Percentiles rank a stretch among this genome's conserved stretches.
phyloP scores from a whole-genome alignment of 2,113 vertebrate genomes.

The Alethe diademata region DNA sequence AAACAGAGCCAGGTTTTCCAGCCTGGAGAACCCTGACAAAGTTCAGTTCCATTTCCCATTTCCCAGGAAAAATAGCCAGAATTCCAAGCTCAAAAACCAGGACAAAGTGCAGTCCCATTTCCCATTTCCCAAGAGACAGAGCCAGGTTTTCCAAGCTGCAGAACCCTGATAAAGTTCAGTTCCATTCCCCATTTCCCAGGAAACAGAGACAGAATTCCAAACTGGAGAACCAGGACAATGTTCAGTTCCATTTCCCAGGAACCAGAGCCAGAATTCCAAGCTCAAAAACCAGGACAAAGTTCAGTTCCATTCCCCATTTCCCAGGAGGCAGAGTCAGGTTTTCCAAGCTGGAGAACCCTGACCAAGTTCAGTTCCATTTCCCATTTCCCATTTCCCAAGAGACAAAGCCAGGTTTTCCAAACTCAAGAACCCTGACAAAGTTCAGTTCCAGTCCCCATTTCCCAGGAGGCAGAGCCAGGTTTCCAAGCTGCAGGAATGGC shows the following conservation, averaged over 20 bases:
- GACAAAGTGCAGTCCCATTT: neutral
- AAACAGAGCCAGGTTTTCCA: neutral
- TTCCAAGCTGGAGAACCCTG: neutral
- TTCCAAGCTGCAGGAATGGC: neutral
- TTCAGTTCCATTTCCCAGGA: neutral
- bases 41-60: neutral
- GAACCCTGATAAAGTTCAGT: neutral
- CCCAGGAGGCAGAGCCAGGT: neutral
- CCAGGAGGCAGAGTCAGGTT: neutral
- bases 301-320: neutral
- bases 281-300: rapidly evolving
- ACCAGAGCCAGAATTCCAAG: rapidly evolving
- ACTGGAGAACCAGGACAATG: rapidly evolving
- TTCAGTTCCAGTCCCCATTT: neutral
- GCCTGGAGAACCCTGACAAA: neutral
- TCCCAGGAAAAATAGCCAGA: neutral
- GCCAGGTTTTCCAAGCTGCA: neutral
- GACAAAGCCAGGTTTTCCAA: rapidly evolving
- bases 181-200: neutral
- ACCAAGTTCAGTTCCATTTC: neutral
- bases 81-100: no score
- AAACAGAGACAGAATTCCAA: neutral
- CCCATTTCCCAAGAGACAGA: neutral
- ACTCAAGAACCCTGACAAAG: neutral
- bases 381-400: neutral